Base-by-base conservation (phyloP, 2,888 invertebrate species). In the Rhabditoides inermis region DNA sequence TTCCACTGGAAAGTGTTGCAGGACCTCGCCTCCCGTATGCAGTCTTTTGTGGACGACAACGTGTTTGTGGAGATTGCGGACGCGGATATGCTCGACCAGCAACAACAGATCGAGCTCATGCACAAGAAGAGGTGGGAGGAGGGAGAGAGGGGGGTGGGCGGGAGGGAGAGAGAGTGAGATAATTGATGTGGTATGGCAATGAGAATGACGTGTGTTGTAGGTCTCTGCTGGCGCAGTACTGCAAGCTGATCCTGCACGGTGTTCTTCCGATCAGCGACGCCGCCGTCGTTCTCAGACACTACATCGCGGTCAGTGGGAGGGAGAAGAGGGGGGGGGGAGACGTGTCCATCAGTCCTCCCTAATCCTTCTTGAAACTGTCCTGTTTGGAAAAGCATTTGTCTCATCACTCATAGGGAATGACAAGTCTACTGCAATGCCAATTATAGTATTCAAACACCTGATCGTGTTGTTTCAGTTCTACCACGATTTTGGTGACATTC, bases 401-500 rank as follows among this genome's bases (percentile, higher is more conserved):
- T n/a, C n/a, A n/a, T n/a, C n/a, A n/a, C n/a, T n/a, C n/a, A n/a
- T n/a, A n/a, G n/a, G n/a, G n/a, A n/a, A n/a, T n/a, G n/a, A n/a
- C n/a, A n/a, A n/a, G n/a, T n/a, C n/a, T n/a, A n/a, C n/a, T n/a
- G n/a, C n/a, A n/a, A n/a, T n/a, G n/a, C n/a, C n/a, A n/a, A n/a
- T n/a, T n/a, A n/a, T n/a, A n/a, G n/a, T n/a, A n/a, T n/a, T n/a
- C n/a, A n/a, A n/a, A n/a, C n/a, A n/a, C n/a, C n/a, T n/a, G n/a
- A n/a, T n/a, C n/a, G n/a, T 55, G 15, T 36, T 26, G 26, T 40
- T 60, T 78, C 79, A 88, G 85, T 92, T 89, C 78, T 92, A 92
- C 80, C 90, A 91, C 77, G 92, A 95, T 79, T 95, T 92, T 79
- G 94, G 95, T 46, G 95, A 95, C 79, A 94, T 95, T 87, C 81